Evolutionary conservation across 1,140 invertebrate genomes (phyloP), one percentile per base, ranked within the genome.

Genomic region (Pemphigus obesinymphae): DNA sequence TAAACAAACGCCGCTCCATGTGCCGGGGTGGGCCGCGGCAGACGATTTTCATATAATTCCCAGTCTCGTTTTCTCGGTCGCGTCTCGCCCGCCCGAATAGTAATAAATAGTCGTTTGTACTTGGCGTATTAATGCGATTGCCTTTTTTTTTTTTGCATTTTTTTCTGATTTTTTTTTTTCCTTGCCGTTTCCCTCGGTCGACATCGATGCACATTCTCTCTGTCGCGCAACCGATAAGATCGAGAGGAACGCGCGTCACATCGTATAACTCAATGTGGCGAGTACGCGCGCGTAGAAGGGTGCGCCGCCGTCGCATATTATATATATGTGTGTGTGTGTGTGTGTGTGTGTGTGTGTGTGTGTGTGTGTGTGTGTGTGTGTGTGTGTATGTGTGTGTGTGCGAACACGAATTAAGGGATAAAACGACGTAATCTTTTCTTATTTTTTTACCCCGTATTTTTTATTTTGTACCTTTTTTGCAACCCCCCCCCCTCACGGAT

Each of bases 91-190:
- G 68, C 75, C 75, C 75, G 34, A 70, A 70, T 26, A 63, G 76
- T 80, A 80, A 80, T 80, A 80, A 80, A 80, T 80, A 80, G 76
- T 63, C 63, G 76, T 80, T 80, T 80, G 76, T 80, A 80, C 76
- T 80, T 80, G 76, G 76, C 76, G 76, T 80, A 80, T 80, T 80
- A 80, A 80, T 80, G 76, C 76, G 76, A 80, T 80, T 80, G 76
- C 76, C 55, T 80, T 43, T 78, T 37, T 23, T 70, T 45, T 73
- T 17, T 50, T 17, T 23, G 15, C 20, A 7, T 29, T 80, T 63
- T 80, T 61, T 40, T 23, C 26, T 45, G 37, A 10, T 40, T 5
- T 45, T 45, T 45, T 45, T 10, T n/a, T 37, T 15, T 40, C 20
- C 34, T 31, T 58, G 23, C 26, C n/a, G 7, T 34, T 34, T 75